Conservation (phyloP, 2,888 invertebrate species). For the Leptinotarsa peninsularis region DNA sequence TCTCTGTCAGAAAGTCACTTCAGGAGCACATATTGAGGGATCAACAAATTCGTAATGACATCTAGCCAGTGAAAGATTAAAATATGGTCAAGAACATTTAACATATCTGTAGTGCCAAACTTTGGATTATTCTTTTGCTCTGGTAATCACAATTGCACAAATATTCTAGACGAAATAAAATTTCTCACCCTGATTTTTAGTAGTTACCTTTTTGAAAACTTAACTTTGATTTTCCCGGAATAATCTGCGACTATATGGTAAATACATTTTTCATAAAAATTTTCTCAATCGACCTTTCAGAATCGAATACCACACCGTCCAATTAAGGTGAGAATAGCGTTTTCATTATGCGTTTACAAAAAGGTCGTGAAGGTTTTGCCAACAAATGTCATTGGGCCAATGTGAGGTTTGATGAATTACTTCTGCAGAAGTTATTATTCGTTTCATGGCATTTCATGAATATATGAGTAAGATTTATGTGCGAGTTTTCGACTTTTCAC, state of each 20-base stretch:
- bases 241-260: not conserved
- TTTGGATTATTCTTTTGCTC: too few species aligned
- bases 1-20: too few species aligned
- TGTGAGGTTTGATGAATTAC: constrained; percentile 2
- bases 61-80: too few species aligned
- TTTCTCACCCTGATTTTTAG: too few species aligned
- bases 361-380: not conserved
- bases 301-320: not conserved
- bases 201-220: too few species aligned
- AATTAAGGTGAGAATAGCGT: constrained; percentile 9
- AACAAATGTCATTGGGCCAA: constrained; percentile 13
- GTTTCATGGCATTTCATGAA: constrained; percentile 12
- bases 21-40: too few species aligned
- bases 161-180: too few species aligned
- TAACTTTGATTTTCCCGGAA: too few species aligned
- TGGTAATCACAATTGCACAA: too few species aligned
- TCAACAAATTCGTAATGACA: too few species aligned
- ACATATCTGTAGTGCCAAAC: too few species aligned
- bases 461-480: constrained; percentile 4
- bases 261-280: not conserved
- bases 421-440: not conserved
- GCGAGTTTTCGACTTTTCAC: constrained; percentile 9
- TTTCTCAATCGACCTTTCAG: not conserved
- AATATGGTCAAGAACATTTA: too few species aligned
- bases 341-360: constrained; percentile 11